Conservation (phyloP, 2,888 invertebrate species). For the Chrysopilus asiliformis region DNA sequence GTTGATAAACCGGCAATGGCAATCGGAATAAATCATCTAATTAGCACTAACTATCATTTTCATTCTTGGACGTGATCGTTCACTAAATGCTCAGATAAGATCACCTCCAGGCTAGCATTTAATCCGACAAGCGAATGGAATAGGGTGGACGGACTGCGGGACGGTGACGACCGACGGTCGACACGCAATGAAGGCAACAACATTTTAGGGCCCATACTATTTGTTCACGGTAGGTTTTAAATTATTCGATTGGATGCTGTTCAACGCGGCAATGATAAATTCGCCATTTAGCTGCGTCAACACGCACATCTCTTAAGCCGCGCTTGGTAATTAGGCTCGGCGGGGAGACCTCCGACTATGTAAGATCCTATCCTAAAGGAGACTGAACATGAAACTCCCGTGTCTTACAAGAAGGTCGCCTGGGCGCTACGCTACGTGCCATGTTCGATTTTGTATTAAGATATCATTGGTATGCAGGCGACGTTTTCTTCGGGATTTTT, state of each 20-base stretch:
- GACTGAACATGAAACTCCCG: constrained; percentile 1
- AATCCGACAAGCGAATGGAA: neutral
- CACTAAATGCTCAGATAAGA: constrained; percentile 9
- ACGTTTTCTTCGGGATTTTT: too few species aligned
- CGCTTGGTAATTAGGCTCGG: constrained; percentile 5
- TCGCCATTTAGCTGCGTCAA: constrained; percentile 29
- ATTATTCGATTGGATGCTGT: too few species aligned
- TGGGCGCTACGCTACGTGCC: too few species aligned
- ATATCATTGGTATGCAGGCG: constrained; percentile 8
- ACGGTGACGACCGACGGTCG: too few species aligned
- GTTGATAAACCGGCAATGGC: too few species aligned
- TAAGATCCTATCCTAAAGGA: constrained; percentile 4
- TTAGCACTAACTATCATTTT: constrained; percentile 9
- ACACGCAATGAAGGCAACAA: too few species aligned
- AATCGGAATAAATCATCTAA: constrained; percentile 8
- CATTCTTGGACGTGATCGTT: constrained; percentile 7
- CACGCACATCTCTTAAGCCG: constrained; percentile 25
- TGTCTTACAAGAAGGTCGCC: too few species aligned
- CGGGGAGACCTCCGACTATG: neutral
- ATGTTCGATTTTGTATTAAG: too few species aligned
- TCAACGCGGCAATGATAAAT: too few species aligned
- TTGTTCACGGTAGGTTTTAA: too few species aligned
- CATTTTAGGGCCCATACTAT: too few species aligned
- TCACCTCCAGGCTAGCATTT: too few species aligned
- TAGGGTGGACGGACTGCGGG: neutral